These are phyloP conservation scores for Mus pahari DNA, from an alignment of 2,113 vertebrate genomes.

Conservation along the genomic window DNA sequence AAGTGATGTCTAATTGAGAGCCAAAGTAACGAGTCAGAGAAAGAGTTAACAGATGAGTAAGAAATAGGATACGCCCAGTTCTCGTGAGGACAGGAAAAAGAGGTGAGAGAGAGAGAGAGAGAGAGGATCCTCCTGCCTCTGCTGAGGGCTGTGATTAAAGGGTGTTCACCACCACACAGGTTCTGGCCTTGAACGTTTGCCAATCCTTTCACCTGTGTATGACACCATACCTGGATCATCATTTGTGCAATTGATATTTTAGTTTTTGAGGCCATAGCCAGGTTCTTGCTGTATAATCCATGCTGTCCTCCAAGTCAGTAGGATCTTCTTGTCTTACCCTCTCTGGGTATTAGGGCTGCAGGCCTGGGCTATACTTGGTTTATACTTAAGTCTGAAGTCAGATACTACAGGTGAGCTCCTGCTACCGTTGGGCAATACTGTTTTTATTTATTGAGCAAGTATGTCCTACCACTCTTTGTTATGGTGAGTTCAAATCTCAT, in stretches of 20 bases:
- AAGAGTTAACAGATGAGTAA: too few species aligned
- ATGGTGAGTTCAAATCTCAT: not conserved
- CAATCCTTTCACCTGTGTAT: not conserved
- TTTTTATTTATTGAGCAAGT: not conserved
- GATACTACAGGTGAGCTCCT: not conserved
- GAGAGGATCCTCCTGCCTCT: not conserved
- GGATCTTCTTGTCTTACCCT: not conserved
- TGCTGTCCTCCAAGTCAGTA: not conserved
- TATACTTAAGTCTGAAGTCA: slow-evolving; percentile 9
- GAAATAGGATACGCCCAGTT: too few species aligned
- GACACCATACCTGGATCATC: not conserved
- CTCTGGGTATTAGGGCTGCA: not conserved
- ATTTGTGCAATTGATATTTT: not conserved
- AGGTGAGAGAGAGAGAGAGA: too few species aligned
- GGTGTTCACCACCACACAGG: not conserved
- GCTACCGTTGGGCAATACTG: not conserved
- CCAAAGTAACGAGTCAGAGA: too few species aligned
- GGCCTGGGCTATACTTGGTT: not conserved
- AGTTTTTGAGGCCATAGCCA: not conserved
- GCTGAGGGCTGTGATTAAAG: not conserved
- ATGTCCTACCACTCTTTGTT: not conserved
- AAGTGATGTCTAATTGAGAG: too few species aligned
- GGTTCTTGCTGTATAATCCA: not conserved
- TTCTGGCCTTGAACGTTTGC: not conserved
- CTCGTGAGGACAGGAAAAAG: too few species aligned